Evolutionary conservation across 2,797 vertebrate genomes (phyloP).

Genomic region (Melopsittacus undulatus): DNA sequence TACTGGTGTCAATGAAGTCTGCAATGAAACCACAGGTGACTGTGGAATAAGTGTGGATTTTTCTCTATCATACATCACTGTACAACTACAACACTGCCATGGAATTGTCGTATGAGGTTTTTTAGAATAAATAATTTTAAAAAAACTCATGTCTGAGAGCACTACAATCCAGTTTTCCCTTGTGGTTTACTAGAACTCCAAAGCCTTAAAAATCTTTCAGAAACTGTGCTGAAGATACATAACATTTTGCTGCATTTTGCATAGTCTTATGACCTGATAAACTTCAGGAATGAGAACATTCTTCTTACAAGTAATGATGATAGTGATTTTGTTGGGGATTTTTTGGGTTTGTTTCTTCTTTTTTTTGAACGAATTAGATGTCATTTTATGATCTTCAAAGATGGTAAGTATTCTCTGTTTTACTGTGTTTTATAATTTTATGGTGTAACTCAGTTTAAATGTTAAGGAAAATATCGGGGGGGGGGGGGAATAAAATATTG

Average conservation of each 20-base stretch:
- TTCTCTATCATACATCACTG: neutral
- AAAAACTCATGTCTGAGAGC: neutral
- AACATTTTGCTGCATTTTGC: neutral
- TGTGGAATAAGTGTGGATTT: neutral
- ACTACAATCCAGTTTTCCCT: neutral
- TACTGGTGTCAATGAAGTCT: neutral
- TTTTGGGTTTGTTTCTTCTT: too few species aligned
- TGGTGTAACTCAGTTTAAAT: neutral
- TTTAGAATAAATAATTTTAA: neutral
- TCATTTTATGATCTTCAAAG: neutral
- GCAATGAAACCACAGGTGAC: too few species aligned
- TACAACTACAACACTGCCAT: neutral
- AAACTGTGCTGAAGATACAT: neutral
- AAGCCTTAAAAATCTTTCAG: neutral
- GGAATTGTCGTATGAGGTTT: neutral
- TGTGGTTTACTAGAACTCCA: neutral
- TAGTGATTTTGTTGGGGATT: accelerated
- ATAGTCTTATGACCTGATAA: neutral
- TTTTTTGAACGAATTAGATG: accelerated
- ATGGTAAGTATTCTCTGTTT: neutral
- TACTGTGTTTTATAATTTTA: neutral
- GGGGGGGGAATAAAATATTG: accelerated
- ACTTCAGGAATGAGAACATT: neutral
- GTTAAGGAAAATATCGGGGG: neutral
- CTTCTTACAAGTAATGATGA: neutral